Conservation (phyloP, 2,797 vertebrate genomes). For the Australoheros facetus region DNA sequence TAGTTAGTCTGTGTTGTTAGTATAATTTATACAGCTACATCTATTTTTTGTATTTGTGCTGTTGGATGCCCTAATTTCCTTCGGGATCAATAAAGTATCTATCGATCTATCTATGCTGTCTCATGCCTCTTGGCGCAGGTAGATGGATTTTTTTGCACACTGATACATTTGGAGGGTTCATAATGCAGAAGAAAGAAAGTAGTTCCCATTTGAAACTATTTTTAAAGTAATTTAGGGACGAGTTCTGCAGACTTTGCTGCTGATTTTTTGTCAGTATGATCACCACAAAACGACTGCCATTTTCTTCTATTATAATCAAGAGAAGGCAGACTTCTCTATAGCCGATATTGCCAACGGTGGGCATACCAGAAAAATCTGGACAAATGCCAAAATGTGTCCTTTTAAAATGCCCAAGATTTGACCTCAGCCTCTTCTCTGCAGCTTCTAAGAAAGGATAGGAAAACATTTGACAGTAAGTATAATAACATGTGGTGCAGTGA, state of each 20-base stretch:
- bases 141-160: neutral
- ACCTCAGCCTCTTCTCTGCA: neutral
- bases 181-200: neutral
- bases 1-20: too few relatives aligned
- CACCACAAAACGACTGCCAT: neutral
- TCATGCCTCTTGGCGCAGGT: neutral
- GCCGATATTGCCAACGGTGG: neutral
- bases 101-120: neutral
- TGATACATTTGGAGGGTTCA: neutral
- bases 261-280: neutral
- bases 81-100: too few relatives aligned
- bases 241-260: neutral
- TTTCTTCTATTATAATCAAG: neutral
- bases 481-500: neutral
- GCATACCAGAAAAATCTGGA: neutral
- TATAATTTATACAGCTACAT: too few relatives aligned
- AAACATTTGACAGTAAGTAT: neutral
- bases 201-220: neutral
- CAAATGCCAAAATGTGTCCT: neutral
- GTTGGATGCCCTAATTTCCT: too few relatives aligned
- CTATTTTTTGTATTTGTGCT: too few relatives aligned
- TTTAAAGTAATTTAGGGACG: neutral
- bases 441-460: neutral
- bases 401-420: accelerated
- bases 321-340: neutral